Conservation (phyloP, 2,888 invertebrate species). For the Meteorus cinctellus region DNA sequence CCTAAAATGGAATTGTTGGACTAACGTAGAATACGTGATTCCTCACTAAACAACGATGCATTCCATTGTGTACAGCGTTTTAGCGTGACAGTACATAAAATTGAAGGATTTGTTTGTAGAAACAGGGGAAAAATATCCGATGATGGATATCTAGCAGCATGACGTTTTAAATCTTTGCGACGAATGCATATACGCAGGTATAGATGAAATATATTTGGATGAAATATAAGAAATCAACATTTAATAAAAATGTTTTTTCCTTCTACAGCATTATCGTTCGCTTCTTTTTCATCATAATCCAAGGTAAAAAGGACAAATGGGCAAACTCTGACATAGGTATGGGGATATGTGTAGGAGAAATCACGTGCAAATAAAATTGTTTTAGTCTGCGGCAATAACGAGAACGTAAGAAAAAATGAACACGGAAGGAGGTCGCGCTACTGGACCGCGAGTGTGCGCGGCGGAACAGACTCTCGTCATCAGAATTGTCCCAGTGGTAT, state of each 20-base stretch:
- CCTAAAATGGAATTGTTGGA: neutral
- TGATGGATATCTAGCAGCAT: neutral
- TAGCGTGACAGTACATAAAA: neutral
- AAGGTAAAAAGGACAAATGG: no score
- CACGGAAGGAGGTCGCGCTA: constrained; percentile 34
- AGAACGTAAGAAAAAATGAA: constrained; percentile 8
- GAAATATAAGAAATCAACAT: no score
- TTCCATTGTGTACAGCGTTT: neutral
- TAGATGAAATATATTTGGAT: no score
- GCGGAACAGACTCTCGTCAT: constrained; percentile 27
- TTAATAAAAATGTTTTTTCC: no score
- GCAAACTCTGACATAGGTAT: no score
- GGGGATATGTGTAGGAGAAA: no score
- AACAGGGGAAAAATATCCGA: neutral
- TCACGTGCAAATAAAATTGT: neutral
- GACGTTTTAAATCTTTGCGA: neutral
- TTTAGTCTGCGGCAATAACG: neutral
- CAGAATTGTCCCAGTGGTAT: constrained; percentile 50
- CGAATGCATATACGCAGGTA: no score
- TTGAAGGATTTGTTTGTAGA: neutral
- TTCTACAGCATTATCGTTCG: no score
- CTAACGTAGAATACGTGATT: constrained; percentile 8
- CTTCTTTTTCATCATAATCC: no score
- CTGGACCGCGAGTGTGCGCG: constrained; percentile 30
- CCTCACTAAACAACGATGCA: neutral